Conservation (phyloP, 2,113 vertebrate genomes). For the Megaceryle torquata region DNA sequence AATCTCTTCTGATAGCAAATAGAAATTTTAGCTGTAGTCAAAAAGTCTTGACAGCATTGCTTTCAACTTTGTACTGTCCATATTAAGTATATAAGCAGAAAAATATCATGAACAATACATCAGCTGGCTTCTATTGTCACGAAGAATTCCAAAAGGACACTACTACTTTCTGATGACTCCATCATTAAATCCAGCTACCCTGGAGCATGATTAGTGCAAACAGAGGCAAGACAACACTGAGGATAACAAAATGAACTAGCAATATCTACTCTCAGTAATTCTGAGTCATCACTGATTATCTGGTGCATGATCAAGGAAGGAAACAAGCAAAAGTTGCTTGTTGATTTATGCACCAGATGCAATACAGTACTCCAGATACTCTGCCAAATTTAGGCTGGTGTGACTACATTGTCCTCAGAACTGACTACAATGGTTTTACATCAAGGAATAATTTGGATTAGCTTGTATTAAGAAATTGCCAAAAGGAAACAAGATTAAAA, state of each 20-base stretch:
- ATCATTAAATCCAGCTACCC: background rate
- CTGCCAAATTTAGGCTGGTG: background rate
- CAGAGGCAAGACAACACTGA: background rate
- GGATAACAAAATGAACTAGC: constrained; percentile 5
- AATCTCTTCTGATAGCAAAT: constrained; percentile 43
- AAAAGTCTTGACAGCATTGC: background rate
- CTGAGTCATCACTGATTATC: constrained; percentile 10
- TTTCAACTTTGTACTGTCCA: background rate
- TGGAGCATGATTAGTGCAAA: background rate
- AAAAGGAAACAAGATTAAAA: background rate
- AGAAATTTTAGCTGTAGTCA: background rate
- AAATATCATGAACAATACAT: constrained; percentile 1
- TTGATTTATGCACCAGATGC: background rate
- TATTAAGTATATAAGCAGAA: constrained; percentile 14
- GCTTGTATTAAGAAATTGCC: background rate
- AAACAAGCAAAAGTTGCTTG: background rate
- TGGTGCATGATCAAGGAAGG: background rate
- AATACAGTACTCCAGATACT: background rate
- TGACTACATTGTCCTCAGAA: background rate
- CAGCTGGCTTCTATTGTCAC: background rate
- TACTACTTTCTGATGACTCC: background rate
- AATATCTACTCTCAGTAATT: background rate
- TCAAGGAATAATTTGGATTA: background rate
- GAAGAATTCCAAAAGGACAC: background rate
- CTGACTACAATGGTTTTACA: background rate